Percentiles rank a stretch among this genome's conserved stretches.
phyloP scores from a whole-genome alignment of 1,140 invertebrate genomes.

The Goniozus legneri region DNA sequence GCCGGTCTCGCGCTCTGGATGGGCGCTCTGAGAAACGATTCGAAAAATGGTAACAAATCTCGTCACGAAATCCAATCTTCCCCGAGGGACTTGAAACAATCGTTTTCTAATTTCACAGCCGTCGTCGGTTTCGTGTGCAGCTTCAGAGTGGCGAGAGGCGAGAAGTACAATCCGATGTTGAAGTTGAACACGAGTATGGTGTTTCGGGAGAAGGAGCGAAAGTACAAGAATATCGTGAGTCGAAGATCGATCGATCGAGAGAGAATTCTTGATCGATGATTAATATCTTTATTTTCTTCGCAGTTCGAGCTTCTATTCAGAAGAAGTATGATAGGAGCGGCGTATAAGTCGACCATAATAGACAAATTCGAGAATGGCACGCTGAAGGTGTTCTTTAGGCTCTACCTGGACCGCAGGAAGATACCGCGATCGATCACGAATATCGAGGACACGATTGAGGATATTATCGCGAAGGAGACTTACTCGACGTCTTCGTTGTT shows the following conservation, averaged over 20 bases:
- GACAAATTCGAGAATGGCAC: slow-evolving; percentile 68
- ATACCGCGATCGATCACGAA: slow-evolving; percentile 64
- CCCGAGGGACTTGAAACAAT: slow-evolving; percentile 8
- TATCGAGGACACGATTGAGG: slow-evolving; percentile 65
- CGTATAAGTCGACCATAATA: slow-evolving; percentile 63
- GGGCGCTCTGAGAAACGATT: slow-evolving; percentile 56
- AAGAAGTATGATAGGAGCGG: slow-evolving; percentile 58
- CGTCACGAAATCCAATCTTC: slow-evolving; percentile 13
- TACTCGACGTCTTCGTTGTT: slow-evolving; percentile 60
- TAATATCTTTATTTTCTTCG: slow-evolving; percentile 15
- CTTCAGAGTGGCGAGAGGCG: slow-evolving; percentile 64
- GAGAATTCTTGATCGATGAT: slow-evolving; percentile 54
- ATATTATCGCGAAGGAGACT: slow-evolving; percentile 65
- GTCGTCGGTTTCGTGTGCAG: slow-evolving; percentile 67
- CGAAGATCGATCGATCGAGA: slow-evolving; percentile 22
- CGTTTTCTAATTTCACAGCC: slow-evolving; percentile 54
- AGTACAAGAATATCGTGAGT: slow-evolving; percentile 62
- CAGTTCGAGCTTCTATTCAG: slow-evolving; percentile 50
- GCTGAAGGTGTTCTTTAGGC: slow-evolving; percentile 70
- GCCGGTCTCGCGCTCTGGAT: slow-evolving; percentile 75
- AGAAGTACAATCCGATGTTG: slow-evolving; percentile 62
- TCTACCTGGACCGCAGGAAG: slow-evolving; percentile 73
- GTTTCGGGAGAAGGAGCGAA: slow-evolving; percentile 59
- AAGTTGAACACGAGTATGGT: slow-evolving; percentile 54
- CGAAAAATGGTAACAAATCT: slow-evolving; percentile 53